Conservation (phyloP, 2,888 invertebrate genomes). For the Campoletis raptor region DNA sequence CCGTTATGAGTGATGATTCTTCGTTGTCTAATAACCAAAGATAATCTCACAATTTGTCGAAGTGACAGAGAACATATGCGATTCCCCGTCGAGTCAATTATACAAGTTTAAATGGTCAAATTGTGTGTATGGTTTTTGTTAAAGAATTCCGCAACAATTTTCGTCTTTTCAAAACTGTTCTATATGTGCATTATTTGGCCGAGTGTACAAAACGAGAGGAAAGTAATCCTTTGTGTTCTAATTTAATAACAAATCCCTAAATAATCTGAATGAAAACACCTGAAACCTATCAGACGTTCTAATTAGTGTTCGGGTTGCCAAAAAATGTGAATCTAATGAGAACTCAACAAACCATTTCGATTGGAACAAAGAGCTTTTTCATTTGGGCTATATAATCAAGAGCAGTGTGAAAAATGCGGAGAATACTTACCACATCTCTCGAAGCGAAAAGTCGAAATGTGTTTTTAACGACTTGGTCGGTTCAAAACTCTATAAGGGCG, state of each 20-base stretch:
- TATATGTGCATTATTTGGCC: background rate
- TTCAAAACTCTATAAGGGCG: background rate
- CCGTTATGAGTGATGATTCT: slow-evolving; percentile 1
- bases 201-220: background rate
- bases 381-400: slow-evolving; percentile 27
- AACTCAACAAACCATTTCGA: slow-evolving; percentile 48
- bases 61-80: background rate
- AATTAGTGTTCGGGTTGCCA: slow-evolving; percentile 5
- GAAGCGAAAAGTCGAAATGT: slow-evolving; percentile 58
- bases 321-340: slow-evolving; percentile 45
- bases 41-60: slow-evolving; percentile 27
- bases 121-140: background rate
- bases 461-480: slow-evolving; percentile 48
- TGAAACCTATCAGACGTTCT: slow-evolving; percentile 11
- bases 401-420: slow-evolving; percentile 50
- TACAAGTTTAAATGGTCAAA: background rate
- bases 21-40: slow-evolving; percentile 14
- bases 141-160: background rate
- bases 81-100: background rate
- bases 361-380: slow-evolving; percentile 49
- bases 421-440: slow-evolving; percentile 24
- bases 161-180: background rate
- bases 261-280: background rate
- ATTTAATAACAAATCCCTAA: background rate
- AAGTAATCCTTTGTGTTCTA: background rate